Conservation (phyloP, 1,140 invertebrate species). For the Macrotrachela quadricornifera region DNA sequence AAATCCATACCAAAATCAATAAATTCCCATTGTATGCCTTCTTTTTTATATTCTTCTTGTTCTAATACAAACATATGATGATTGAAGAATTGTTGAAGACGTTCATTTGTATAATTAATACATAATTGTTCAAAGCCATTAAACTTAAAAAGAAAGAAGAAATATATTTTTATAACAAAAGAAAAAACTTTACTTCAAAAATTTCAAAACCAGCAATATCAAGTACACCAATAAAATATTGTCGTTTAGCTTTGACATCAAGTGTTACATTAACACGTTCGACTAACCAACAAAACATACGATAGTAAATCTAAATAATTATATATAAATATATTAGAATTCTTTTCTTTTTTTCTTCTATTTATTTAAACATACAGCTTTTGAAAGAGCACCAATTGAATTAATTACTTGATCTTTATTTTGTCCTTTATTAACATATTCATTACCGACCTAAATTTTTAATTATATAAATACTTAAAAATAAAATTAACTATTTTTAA, state of each 20-base stretch:
- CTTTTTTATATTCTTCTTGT: slow-evolving; percentile 94
- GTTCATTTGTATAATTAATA: slow-evolving; percentile 99
- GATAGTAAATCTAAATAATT: slow-evolving; percentile 52
- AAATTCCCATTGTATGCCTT: slow-evolving; percentile 94
- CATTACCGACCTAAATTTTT: slow-evolving; percentile 38
- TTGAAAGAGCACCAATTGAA: slow-evolving; percentile 83
- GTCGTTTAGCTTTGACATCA: slow-evolving; percentile 88
- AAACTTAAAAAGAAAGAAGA: slow-evolving; percentile 42
- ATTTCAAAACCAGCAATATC: slow-evolving; percentile 99
- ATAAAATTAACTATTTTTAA: slow-evolving; percentile 19
- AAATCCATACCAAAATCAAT: slow-evolving; percentile 99
- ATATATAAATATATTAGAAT: no score
- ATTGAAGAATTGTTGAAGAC: slow-evolving; percentile 99
- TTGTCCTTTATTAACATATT: slow-evolving; percentile 93
- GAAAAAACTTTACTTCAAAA: slow-evolving; percentile 65
- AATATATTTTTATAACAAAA: slow-evolving; percentile 24
- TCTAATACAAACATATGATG: slow-evolving; percentile 99
- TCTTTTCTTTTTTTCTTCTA: no score
- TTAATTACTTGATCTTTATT: slow-evolving; percentile 78
- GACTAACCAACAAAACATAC: slow-evolving; percentile 86
- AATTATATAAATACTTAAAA: neutral
- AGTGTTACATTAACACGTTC: slow-evolving; percentile 94
- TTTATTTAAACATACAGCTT: slow-evolving; percentile 38
- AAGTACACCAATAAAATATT: slow-evolving; percentile 95
- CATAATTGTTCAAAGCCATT: slow-evolving; percentile 99